Evolutionary conservation across 2,797 vertebrate species (phyloP).

Genomic region (Eulemur rubriventer): DNA sequence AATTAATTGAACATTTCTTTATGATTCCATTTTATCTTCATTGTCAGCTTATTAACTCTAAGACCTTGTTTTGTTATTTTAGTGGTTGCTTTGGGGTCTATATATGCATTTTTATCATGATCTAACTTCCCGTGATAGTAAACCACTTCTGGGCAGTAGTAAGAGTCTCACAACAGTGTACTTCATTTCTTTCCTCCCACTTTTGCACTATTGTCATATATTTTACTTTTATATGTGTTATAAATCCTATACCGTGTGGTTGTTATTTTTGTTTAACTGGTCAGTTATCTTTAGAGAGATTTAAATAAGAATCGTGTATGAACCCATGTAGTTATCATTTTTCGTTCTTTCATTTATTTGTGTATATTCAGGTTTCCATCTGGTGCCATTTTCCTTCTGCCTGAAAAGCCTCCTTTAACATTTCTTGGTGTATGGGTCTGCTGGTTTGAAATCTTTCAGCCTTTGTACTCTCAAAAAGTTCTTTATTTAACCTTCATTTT

Average conservation of each 20-base stretch:
- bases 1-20: background rate
- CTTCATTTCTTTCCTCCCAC: background rate
- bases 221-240: background rate
- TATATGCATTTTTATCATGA: background rate
- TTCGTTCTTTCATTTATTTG: background rate
- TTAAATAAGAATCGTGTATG: background rate
- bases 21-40: background rate
- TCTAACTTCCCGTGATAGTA: background rate
- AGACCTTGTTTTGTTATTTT: background rate
- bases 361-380: background rate
- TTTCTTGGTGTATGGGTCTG: background rate
- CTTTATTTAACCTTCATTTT: background rate
- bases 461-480: background rate
- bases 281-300: background rate
- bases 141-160: background rate
- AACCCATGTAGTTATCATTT: background rate
- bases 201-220: background rate
- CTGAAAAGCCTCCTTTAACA: background rate
- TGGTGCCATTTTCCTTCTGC: background rate
- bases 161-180: background rate
- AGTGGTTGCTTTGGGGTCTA: background rate
- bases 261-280: background rate
- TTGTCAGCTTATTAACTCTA: background rate
- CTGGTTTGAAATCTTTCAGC: background rate
- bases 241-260: background rate